phyloP scores from a whole-genome alignment of 2,797 vertebrate species.

The Cygnus olor region DNA sequence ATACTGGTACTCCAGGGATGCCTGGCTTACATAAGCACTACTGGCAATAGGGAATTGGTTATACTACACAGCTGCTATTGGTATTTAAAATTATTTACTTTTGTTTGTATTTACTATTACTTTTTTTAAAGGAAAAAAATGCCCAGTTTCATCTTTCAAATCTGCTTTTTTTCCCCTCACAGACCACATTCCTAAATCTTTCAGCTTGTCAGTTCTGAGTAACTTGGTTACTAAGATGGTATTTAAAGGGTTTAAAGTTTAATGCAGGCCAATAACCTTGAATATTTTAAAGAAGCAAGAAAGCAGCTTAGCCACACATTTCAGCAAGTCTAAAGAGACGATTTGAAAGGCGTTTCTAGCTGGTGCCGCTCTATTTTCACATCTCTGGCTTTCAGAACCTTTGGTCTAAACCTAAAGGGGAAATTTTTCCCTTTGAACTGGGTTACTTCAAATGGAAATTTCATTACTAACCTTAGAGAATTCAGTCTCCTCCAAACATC shows the following conservation, averaged over 20 bases:
- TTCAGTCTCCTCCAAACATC: constrained; percentile 51
- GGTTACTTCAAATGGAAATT: constrained; percentile 72
- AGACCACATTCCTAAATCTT: constrained; percentile 30
- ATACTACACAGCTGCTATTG: background rate
- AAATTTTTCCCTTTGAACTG: constrained; percentile 59
- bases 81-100: background rate
- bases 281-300: constrained; percentile 59
- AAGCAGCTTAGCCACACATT: constrained; percentile 71
- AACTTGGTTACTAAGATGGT: constrained; percentile 42
- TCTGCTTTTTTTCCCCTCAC: background rate
- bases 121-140: background rate
- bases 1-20: background rate
- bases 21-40: background rate
- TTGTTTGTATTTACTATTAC: background rate
- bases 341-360: constrained; percentile 64
- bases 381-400: constrained; percentile 69
- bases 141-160: background rate
- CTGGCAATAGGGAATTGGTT: background rate
- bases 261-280: constrained; percentile 67
- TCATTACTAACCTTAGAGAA: constrained; percentile 65
- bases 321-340: constrained; percentile 68
- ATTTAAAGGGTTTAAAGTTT: constrained; percentile 63
- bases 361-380: constrained; percentile 64
- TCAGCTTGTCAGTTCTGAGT: constrained; percentile 15
- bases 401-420: constrained; percentile 71